A percentile compares a stretch with the other conserved stretches of the same genome.
Conservation (phyloP, 2,113 vertebrate genomes). For the Oryzias woworae region DNA sequence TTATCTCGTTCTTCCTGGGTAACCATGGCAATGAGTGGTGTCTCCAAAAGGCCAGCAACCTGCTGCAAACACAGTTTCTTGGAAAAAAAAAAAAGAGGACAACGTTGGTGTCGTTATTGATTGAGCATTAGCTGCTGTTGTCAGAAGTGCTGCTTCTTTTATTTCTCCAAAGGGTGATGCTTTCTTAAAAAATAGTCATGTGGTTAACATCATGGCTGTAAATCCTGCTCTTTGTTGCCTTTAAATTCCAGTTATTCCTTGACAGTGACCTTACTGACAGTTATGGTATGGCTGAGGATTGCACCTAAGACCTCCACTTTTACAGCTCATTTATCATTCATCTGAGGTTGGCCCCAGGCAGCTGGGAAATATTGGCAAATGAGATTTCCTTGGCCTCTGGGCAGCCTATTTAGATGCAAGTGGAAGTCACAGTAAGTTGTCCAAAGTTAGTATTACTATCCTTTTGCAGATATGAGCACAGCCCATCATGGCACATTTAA, state of each 20-base stretch:
- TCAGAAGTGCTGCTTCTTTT: constrained; percentile 5
- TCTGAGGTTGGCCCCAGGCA: constrained; percentile 46
- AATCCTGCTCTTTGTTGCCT: constrained; percentile 14
- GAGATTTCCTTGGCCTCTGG: constrained; percentile 60
- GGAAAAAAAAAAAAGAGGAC: neutral
- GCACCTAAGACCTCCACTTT: constrained; percentile 37
- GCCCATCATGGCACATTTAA: constrained; percentile 28
- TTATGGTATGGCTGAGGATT: constrained; percentile 34
- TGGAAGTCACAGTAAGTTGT: constrained; percentile 33
- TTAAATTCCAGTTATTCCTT: constrained; percentile 23
- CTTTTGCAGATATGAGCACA: constrained; percentile 39
- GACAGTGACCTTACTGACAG: constrained; percentile 27
- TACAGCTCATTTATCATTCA: constrained; percentile 65
- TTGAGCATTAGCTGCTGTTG: constrained; percentile 8
- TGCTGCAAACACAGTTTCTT: constrained; percentile 14
- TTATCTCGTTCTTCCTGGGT: constrained; percentile 34
- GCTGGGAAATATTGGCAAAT: constrained; percentile 50
- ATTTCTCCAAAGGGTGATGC: neutral
- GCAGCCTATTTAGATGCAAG: constrained; percentile 32
- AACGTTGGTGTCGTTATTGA: constrained; percentile 2
- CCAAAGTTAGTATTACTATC: constrained; percentile 42
- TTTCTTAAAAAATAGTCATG: neutral
- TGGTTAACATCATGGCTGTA: neutral
- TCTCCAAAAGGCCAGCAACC: constrained; percentile 18
- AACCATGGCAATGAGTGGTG: constrained; percentile 60